These are phyloP conservation scores for Automeris io DNA, from an alignment of 2,888 invertebrate species.

Conservation along the genomic window DNA sequence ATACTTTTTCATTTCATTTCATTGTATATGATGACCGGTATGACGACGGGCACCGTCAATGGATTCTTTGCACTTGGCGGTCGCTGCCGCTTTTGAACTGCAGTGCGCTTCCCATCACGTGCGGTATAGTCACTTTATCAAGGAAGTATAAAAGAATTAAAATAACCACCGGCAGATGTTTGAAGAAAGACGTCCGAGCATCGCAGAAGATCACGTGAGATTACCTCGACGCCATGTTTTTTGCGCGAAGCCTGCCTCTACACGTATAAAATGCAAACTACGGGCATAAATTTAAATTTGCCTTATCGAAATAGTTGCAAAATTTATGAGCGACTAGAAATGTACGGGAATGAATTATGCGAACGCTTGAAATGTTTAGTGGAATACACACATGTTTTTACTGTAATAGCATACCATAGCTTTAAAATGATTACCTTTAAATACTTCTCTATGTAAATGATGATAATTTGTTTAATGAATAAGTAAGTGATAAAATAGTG, in stretches of 20 bases:
- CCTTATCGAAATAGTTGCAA: slow-evolving; percentile 67
- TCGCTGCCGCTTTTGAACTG: too few species aligned
- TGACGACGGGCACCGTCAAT: too few species aligned
- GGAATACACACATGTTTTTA: slow-evolving; percentile 7
- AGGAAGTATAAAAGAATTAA: too few species aligned
- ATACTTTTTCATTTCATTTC: too few species aligned
- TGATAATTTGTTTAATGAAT: too few species aligned
- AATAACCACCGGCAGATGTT: slow-evolving; percentile 30
- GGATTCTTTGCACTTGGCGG: too few species aligned
- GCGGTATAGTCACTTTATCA: too few species aligned
- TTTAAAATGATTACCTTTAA: slow-evolving; percentile 1
- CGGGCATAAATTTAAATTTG: slow-evolving; percentile 69
- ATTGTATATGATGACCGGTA: too few species aligned
- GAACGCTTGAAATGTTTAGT: slow-evolving; percentile 33
- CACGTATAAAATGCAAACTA: slow-evolving; percentile 62
- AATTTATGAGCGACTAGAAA: slow-evolving; percentile 59
- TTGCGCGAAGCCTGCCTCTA: slow-evolving; percentile 51
- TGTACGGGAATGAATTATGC: slow-evolving; percentile 53
- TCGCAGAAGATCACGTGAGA: slow-evolving; percentile 60
- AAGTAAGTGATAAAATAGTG: too few species aligned
- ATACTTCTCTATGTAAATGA: background rate
- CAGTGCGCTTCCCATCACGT: too few species aligned
- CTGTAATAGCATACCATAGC: slow-evolving; percentile 4
- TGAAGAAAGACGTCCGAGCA: slow-evolving; percentile 16
- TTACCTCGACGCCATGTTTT: slow-evolving; percentile 49